Evolutionary conservation across 2,888 invertebrate species (phyloP), one percentile per base, ranked within the genome.

Genomic region (Agrilus cyanescens): DNA sequence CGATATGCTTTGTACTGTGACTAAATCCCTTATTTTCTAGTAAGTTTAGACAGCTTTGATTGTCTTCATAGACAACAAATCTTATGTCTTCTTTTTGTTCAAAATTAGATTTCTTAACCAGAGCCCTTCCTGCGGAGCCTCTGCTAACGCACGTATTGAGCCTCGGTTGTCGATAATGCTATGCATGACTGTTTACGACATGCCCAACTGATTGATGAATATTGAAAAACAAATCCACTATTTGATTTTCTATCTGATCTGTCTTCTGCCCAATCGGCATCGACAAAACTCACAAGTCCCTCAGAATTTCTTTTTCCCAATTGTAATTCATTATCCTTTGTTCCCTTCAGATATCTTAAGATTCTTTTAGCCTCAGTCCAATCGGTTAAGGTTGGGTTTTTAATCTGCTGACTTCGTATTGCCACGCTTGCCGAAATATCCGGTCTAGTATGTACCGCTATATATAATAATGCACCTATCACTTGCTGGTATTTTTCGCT

Each of bases 221-320:
- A 41, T 14, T 40, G 16, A 16, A 56, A 57, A 18, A 60, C 5
- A 33, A 53, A 56, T 12, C 59, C 59, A 35, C 53, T 59, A 40
- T 55, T 57, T 10, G 58, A 62, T 41, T 58, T 59, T 37, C 59
- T 33, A 33, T 53, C 51, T 4, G 13, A 20, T 20, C 46, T 44
- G 39, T 59, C 49, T 34, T 59, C 54, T 10, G 58, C 59, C 59
- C 57, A 61, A 49, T 55, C 54, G 32, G 59, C 60, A 47, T 62
- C 63, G 57, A 53, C 54, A 48, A 54, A 60, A 30, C 50, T 5
- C 18, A 18, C 18, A 5, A 18, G 18, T 4, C 18, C 18, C 5
- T 18, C 18, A 4, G 18, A 18, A 18, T 5, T 5, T 5, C 18
- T 5, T 18, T 18, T 18, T 18, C 18, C 18, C 5, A 18, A 18